Evolutionary conservation across 2,888 invertebrate genomes (phyloP), one percentile per base, ranked within the genome.

Genomic region (Schrankia costaestrigalis): DNA sequence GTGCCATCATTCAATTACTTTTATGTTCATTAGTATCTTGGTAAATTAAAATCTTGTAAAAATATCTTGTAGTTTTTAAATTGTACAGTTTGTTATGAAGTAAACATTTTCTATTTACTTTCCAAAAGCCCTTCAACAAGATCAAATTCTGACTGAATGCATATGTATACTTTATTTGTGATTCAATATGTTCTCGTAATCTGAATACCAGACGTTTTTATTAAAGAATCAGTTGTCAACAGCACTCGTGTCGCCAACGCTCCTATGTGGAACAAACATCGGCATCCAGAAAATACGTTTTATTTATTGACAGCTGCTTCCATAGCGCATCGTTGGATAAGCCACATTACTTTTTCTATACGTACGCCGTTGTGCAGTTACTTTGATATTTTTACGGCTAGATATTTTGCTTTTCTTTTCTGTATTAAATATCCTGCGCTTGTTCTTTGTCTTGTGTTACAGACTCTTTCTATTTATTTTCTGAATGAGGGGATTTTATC

Each of bases 291-390:
- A 49, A 45, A 53, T 46, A 59, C 45, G 41, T 50, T 54, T 52
- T 52, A 57, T 60, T 56, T 62, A 57, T 62, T 56, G 56, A 56
- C 53, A 56, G 47, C 42, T 52, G 47, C 51, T 52, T 56, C 53
- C 35, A 40, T 39, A 25, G 39, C 40, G 38, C 38, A 35, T 40
- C 53, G 38, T 28, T 29, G 40, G 33, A 50, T 54, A 45, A 56
- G 31, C 38, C 36, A 47, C 47, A 51, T 50, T 50, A 54, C 41
- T 47, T 56, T 45, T 35, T 33, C 38, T 26, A 10, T 24, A 36
- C 41, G 32, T 26, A 36, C 35, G 25, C 30, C 32, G 37, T 39
- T 56, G 46, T 47, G 39, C 27, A 25, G 42, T 39, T 56, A 53
- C 33, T 32, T 22, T 24, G 34, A 32, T 47, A 41, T 42, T 33